A percentile compares a stretch with the other conserved stretches of the same genome.
These are phyloP conservation scores for Otus scops DNA, from an alignment of 2,797 vertebrate genomes.

Conservation along the genomic window DNA sequence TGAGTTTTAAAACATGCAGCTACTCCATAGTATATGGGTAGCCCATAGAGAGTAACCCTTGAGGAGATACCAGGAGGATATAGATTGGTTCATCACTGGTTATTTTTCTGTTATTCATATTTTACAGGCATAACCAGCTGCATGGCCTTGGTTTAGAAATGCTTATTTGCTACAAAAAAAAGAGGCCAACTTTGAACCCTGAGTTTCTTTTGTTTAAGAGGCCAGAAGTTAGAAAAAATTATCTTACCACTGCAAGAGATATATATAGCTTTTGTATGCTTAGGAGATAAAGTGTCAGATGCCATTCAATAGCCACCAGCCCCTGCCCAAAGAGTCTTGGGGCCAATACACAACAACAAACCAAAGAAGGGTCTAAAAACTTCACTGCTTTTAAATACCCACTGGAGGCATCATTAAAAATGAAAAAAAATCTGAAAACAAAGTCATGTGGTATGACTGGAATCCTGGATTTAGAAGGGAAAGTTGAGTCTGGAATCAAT, in stretches of 20 bases:
- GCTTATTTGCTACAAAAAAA: background rate
- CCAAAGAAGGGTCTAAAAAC: background rate
- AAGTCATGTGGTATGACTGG: background rate
- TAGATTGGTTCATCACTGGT: background rate
- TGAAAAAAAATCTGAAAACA: background rate
- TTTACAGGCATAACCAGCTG: background rate
- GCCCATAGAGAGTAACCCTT: background rate
- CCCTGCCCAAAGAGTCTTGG: background rate
- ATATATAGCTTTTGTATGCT: background rate
- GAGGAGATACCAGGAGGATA: background rate
- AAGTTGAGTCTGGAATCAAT: background rate
- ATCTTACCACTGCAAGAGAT: background rate
- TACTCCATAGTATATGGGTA: background rate
- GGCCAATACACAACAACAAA: background rate
- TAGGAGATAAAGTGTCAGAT: background rate
- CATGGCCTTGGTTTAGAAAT: background rate
- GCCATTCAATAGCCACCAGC: background rate
- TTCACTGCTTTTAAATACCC: background rate
- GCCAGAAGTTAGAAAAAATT: background rate
- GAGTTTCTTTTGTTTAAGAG: background rate
- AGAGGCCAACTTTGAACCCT: background rate
- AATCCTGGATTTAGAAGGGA: background rate
- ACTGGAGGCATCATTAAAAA: background rate
- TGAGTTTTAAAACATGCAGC: background rate
- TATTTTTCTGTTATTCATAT: background rate